Evolutionary conservation across 2,797 vertebrate species (phyloP).

Genomic region (Chaetophractus vellerosus): DNA sequence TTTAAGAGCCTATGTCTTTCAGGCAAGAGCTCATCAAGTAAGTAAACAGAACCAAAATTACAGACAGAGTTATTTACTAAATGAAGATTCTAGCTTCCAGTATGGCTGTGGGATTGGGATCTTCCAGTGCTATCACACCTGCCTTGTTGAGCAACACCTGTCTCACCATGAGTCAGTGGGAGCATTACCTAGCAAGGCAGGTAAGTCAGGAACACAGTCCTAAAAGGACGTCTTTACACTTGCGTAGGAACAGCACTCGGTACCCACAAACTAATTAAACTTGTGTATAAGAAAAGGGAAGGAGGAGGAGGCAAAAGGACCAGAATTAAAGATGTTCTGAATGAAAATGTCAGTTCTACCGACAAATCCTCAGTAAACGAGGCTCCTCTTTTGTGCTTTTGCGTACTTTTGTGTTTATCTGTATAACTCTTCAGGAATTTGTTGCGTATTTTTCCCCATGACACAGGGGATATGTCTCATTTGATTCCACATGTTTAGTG

Average conservation of each 20-base stretch:
- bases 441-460: not conserved
- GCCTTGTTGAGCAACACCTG: constrained; percentile 76
- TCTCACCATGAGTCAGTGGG: constrained; percentile 60
- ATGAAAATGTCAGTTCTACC: not conserved
- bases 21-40: constrained; percentile 34
- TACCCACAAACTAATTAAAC: constrained; percentile 9
- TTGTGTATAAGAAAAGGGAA: not conserved
- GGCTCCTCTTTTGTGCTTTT: not conserved
- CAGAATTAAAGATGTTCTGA: not conserved
- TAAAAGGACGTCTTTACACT: constrained; percentile 55
- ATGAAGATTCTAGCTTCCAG: constrained; percentile 57
- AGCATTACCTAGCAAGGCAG: constrained; percentile 41
- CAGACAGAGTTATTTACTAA: constrained; percentile 68
- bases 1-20: constrained; percentile 54
- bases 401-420: not conserved
- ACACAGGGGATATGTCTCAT: not conserved
- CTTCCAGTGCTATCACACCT: constrained; percentile 64
- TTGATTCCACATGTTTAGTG: not conserved
- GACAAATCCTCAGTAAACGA: not conserved
- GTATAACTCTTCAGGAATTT: not conserved
- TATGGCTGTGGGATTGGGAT: constrained; percentile 58
- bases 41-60: constrained; percentile 73
- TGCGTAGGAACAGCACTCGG: constrained; percentile 10
- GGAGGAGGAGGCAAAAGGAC: not conserved
- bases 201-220: constrained; percentile 23